Evolutionary conservation across 2,888 invertebrate genomes (phyloP).

Genomic region (Muscina levida): DNA sequence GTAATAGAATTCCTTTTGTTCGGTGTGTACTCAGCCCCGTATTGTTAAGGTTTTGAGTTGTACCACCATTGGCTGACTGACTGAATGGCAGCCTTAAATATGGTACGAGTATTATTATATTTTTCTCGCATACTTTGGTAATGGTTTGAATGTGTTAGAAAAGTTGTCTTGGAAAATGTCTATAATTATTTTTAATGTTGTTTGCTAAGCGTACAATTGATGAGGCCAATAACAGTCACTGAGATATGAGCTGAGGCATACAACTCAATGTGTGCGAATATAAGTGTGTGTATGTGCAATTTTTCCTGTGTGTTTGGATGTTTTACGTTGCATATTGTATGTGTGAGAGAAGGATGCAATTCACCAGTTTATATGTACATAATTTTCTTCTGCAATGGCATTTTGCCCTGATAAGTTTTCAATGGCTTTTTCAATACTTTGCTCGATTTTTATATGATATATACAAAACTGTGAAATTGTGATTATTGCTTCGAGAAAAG

Average conservation of each 20-base stretch:
- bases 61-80: slow-evolving; percentile 4
- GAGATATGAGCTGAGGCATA: slow-evolving; percentile 56
- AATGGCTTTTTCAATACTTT: slow-evolving; percentile 39
- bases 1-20: too few species aligned
- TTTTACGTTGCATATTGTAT: background rate
- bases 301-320: too few species aligned
- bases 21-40: too few species aligned
- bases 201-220: slow-evolving; percentile 67
- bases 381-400: slow-evolving; percentile 33
- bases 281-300: too few species aligned
- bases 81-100: slow-evolving; percentile 49
- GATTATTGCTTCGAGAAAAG: slow-evolving; percentile 58
- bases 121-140: slow-evolving; percentile 33
- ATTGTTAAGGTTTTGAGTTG: too few species aligned
- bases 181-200: slow-evolving; percentile 67
- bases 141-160: slow-evolving; percentile 61
- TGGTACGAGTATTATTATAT: slow-evolving; percentile 18
- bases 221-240: slow-evolving; percentile 66
- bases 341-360: slow-evolving; percentile 18
- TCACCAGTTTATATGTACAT: slow-evolving; percentile 16
- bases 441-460: slow-evolving; percentile 18
- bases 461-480: slow-evolving; percentile 55
- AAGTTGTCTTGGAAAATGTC: slow-evolving; percentile 65
- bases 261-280: too few species aligned
- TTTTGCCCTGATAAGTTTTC: slow-evolving; percentile 60